phyloP scores from a whole-genome alignment of 2,113 vertebrate species.

The Petrocephalus zakoni region DNA sequence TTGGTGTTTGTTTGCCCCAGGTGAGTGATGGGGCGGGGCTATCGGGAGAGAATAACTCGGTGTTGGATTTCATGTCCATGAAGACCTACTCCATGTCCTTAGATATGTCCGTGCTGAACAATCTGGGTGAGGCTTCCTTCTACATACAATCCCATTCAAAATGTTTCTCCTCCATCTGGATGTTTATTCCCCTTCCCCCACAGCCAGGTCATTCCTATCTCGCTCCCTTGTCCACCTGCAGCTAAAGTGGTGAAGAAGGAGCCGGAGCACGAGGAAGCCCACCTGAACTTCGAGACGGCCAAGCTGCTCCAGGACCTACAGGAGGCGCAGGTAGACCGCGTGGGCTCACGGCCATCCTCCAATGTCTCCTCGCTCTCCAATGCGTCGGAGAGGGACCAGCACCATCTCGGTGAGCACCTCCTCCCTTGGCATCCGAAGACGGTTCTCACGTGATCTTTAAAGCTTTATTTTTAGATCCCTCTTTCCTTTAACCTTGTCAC shows the following conservation, averaged over 20 bases:
- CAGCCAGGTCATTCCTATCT: not conserved
- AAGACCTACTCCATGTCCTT: slow-evolving; percentile 85
- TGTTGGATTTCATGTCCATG: slow-evolving; percentile 85
- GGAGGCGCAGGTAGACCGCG: slow-evolving; percentile 75
- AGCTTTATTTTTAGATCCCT: not conserved
- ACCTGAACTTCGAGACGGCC: slow-evolving; percentile 80
- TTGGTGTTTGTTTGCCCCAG: slow-evolving; percentile 47
- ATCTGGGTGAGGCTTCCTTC: slow-evolving; percentile 65
- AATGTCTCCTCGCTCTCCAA: slow-evolving; percentile 94
- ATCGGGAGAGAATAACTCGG: slow-evolving; percentile 67
- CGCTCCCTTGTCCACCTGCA: slow-evolving; percentile 36
- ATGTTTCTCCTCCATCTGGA: not conserved
- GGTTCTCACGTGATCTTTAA: not conserved
- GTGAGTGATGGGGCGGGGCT: slow-evolving; percentile 63
- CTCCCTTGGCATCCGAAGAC: not conserved
- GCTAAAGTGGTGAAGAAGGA: slow-evolving; percentile 88
- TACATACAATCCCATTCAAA: not conserved
- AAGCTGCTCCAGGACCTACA: slow-evolving; percentile 93
- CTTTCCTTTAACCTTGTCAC: not conserved
- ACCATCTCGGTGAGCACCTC: slow-evolving; percentile 72
- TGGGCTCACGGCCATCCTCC: slow-evolving; percentile 86
- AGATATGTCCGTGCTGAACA: slow-evolving; percentile 85
- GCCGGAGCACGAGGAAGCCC: slow-evolving; percentile 78
- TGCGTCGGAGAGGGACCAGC: slow-evolving; percentile 86
- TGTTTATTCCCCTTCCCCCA: not conserved